Evolutionary conservation across 2,888 invertebrate genomes (phyloP), one percentile per base, ranked within the genome.

Genomic region (Standfussiana lucernea): DNA sequence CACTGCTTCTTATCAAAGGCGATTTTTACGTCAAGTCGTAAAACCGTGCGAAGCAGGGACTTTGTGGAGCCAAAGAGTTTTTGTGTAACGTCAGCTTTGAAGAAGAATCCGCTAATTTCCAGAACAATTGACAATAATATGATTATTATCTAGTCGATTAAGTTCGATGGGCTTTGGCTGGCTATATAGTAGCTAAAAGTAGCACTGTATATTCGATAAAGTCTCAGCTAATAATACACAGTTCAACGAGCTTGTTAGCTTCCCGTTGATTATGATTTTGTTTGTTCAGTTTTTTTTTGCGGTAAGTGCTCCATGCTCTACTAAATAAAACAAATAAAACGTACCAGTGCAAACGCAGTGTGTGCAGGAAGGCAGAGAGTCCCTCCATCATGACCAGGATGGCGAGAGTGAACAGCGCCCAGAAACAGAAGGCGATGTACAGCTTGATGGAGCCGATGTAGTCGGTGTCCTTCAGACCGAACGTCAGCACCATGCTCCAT

Each of bases 321-420:
- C 15, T 28, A 15, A 66, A n/a, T 69, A 83, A 86, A 89, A 86
- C 88, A 15, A 66, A n/a, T 69, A 83, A 86, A 89, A 86, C 88
- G 88, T 94, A 99, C 99, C 99, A 99, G 96, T 99, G 99, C 92
- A 99, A 97, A 97, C 99, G 99, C 89, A 99, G 97, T 0, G 99
- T 99, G 94, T 99, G 99, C 88, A 99, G 97, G 97, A 99, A 99
- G 62, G 99, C 99, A 21, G 99, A 99, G 24, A 99, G 97, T 8
- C 99, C 99, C 97, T 99, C 99, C 99, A 99, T 99, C 91, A 99
- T 97, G 85, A 99, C 98, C 80, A 99, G 97, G 93, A 99, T 99
- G 90, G 98, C 98, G 65, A 99, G 97, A 0, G 99, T 99, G 85
- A 99, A 97, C 47, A 97, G 97, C 70, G 98, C 98, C 99, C 99